These are phyloP conservation scores for Hirtodrosophila duncani DNA, from an alignment of 2,888 invertebrate species.

Conservation along the genomic window DNA sequence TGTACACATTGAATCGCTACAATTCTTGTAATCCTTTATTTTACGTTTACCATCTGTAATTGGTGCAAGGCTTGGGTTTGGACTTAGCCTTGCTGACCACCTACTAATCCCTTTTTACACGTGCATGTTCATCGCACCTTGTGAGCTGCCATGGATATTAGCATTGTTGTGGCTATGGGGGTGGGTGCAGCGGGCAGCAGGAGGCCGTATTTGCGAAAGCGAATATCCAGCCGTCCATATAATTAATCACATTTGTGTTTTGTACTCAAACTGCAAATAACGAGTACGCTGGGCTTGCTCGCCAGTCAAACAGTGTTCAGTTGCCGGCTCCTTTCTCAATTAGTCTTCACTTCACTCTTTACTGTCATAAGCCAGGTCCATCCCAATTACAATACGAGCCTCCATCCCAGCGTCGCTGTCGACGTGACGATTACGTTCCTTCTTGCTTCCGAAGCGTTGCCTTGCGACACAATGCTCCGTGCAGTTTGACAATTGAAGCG, in stretches of 20 bases:
- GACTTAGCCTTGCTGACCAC: slow-evolving; percentile 39
- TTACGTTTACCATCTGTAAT: neutral
- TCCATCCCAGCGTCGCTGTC: too few species aligned
- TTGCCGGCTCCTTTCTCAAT: neutral
- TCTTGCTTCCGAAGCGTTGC: too few species aligned
- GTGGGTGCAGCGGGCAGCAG: too few species aligned
- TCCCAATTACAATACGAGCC: too few species aligned
- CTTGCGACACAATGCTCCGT: too few species aligned
- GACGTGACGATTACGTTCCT: too few species aligned
- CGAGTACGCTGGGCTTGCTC: neutral
- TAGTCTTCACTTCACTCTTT: neutral
- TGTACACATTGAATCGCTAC: too few species aligned
- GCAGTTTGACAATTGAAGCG: slow-evolving; percentile 35
- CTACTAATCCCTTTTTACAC: slow-evolving; percentile 41
- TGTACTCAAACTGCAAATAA: slow-evolving; percentile 24
- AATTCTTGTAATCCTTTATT: neutral
- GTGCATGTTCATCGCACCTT: slow-evolving; percentile 9
- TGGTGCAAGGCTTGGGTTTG: neutral
- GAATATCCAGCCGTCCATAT: slow-evolving; percentile 28
- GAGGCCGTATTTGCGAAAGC: slow-evolving; percentile 6
- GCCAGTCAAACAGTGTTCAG: slow-evolving; percentile 3
- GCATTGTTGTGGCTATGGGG: too few species aligned
- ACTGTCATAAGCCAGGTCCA: too few species aligned
- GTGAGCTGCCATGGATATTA: slow-evolving; percentile 4
- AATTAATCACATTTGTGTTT: slow-evolving; percentile 37